Base-by-base conservation (phyloP, 2,797 vertebrate genomes). In the Betta splendens region DNA sequence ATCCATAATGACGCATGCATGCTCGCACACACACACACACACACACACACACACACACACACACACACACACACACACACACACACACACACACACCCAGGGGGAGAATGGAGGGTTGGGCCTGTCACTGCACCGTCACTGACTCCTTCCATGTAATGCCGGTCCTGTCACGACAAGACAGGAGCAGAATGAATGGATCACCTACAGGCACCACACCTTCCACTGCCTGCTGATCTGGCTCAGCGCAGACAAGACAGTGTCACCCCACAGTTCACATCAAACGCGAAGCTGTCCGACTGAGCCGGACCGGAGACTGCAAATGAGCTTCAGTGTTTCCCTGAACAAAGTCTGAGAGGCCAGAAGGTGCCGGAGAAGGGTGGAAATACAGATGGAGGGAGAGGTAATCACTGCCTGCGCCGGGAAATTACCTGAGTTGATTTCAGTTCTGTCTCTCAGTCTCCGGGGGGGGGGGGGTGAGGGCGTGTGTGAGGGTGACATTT, bases 111-210 rank as follows among this genome's bases (percentile, higher is more conserved):
- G 85, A 90, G 90, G 91, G 89, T 20, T 77, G 87, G 86, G 77
- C 83, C 91, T 95, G 95, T 96, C 95, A 95, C 94, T 94, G 92
- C 87, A 90, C 92, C 91, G 91, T 94, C 93, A 91, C 91, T 91
- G 83, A 83, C 91, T 84, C 87, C 86, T 79, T 87, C 83, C 78
- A 90, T 87, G 90, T 94, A 93, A 94, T 91, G 92, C 93, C 80
- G 89, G 92, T 90, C 95, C 91, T 95, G 95, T 97, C 93, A 93
- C 89, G 92, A 97, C 95, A 98, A 94, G 95, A 94, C 85, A 80
- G 92, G 84, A 87, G 91, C 85, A 89, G 93, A 93, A 92, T 92
- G 93, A 92, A 92, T 92, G 92, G 92, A 92, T 93, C 91, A 92
- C 87, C 87, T 89, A 82, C 81, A 94, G 93, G 92, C 92, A 93